Base-by-base conservation (phyloP, 1,140 invertebrate species). In the Bombus haemorrhoidalis region DNA sequence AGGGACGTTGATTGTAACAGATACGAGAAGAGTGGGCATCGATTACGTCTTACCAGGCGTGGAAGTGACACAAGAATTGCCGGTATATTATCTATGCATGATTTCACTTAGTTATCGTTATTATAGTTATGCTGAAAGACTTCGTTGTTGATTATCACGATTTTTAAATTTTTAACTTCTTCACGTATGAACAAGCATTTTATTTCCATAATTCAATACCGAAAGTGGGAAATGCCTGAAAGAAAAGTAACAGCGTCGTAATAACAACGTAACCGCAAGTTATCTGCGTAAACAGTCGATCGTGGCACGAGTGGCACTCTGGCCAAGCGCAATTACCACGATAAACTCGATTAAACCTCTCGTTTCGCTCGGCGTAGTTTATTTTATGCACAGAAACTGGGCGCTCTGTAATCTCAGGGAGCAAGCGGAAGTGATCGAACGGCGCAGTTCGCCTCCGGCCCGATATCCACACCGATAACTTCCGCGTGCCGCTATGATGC, bases 381-480 rank as follows among this genome's bases (percentile, higher is more conserved):
- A 79, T 84, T 84, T 84, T 71, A 59, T 37, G 82, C 39, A 41
- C 32, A 25, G 47, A 62, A 28, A 62, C 37, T 57, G 34, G 37
- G 15, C 57, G 0, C 83, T 43, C 37, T 41, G 82, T 72, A 80
- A 85, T 85, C 76, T 68, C 68, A 41, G 4, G 37, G 18, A 39
- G 41, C 53, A 18, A 43, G 28, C 83, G 68, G 76, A 80, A 85
- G 53, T 39, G 83, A 80, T 85, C 76, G 39, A 78, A 47, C 18
- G 62, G 18, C 5, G n/a, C 62, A 57, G 53, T 62, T 39, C 76
- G 22, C 76, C 76, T 41, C 57, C 39, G 39, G 32, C 43, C n/a
- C 25, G 75, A 72, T 62, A 80, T 73, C 64, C 47, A 47, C 75
- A 34, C 66, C 66, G 68, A 85, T 85, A 79, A 85, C 79, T 85